A percentile compares a stretch with the other conserved stretches of the same genome.
phyloP scores from a whole-genome alignment of 2,888 invertebrate species.

The Pandemis corylana region DNA sequence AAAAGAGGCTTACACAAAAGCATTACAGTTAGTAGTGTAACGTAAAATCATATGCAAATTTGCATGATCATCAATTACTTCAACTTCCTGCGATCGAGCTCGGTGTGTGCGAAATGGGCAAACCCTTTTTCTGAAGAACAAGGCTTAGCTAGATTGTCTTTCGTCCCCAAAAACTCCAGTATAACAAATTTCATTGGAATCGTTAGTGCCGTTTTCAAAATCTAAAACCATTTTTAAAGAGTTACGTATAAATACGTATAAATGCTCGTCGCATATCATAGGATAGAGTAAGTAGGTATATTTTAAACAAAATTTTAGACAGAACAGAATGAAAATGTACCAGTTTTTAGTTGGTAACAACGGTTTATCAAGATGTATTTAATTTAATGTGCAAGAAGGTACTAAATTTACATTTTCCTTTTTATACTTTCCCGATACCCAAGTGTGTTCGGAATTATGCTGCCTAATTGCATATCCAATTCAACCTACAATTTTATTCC shows the following conservation, averaged over 20 bases:
- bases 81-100: no score
- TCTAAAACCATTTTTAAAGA: no score
- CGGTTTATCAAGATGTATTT: background rate
- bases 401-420: conserved; percentile 6
- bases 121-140: no score
- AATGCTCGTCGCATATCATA: no score
- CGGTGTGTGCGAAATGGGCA: no score
- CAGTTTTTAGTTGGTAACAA: background rate
- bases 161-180: no score
- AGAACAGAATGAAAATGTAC: background rate
- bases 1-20: background rate
- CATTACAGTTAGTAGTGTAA: background rate
- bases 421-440: conserved; percentile 5
- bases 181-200: no score
- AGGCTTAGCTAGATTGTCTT: no score
- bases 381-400: background rate
- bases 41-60: background rate
- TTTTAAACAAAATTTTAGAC: background rate
- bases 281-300: no score
- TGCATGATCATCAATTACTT: no score
- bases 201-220: no score
- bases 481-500: conserved; percentile 28
- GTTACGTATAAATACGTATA: no score
- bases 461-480: conserved; percentile 36
- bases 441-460: conserved; percentile 17